Conservation (phyloP, 2,888 invertebrate genomes). For the Temnothorax unifasciatus region DNA sequence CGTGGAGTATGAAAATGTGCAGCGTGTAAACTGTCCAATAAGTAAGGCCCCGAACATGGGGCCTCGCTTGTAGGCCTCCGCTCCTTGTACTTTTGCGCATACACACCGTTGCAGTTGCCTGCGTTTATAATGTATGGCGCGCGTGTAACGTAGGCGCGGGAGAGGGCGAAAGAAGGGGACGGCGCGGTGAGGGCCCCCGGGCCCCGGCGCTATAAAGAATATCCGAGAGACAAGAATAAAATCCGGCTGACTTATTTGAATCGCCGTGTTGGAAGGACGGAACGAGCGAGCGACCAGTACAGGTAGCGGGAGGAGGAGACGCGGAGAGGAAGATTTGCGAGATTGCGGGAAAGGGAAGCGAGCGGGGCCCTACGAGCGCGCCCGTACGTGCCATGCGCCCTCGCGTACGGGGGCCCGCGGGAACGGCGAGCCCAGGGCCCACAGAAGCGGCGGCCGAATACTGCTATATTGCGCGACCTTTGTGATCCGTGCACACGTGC, state of each 20-base stretch:
- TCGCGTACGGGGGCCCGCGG: constrained; percentile 46
- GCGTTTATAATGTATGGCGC: constrained; percentile 74
- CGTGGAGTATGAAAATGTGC: constrained; percentile 64
- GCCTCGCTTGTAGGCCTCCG: constrained; percentile 77
- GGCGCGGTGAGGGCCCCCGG: constrained; percentile 53
- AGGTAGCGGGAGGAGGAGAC: constrained; percentile 51
- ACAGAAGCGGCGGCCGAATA: constrained; percentile 81
- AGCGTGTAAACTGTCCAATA: constrained; percentile 85
- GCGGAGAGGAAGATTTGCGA: constrained; percentile 56
- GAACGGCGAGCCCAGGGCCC: constrained; percentile 57
- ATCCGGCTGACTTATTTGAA: constrained; percentile 84
- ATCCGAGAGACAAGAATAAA: constrained; percentile 83
- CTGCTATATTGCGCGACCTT: constrained; percentile 83
- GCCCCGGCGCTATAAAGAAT: constrained; percentile 82
- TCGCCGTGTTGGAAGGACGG: constrained; percentile 63
- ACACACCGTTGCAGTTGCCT: constrained; percentile 63
- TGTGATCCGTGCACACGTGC: constrained; percentile 79
- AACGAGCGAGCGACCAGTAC: constrained; percentile 61
- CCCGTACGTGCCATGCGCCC: constrained; percentile 34
- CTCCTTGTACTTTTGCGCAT: constrained; percentile 79
- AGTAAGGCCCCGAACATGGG: constrained; percentile 83
- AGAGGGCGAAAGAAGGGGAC: constrained; percentile 33
- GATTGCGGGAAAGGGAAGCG: constrained; percentile 50
- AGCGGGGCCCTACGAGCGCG: constrained; percentile 48
- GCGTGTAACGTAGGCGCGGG: constrained; percentile 55